Base-by-base conservation (phyloP, 2,113 vertebrate species). In the Haemorhous mexicanus region DNA sequence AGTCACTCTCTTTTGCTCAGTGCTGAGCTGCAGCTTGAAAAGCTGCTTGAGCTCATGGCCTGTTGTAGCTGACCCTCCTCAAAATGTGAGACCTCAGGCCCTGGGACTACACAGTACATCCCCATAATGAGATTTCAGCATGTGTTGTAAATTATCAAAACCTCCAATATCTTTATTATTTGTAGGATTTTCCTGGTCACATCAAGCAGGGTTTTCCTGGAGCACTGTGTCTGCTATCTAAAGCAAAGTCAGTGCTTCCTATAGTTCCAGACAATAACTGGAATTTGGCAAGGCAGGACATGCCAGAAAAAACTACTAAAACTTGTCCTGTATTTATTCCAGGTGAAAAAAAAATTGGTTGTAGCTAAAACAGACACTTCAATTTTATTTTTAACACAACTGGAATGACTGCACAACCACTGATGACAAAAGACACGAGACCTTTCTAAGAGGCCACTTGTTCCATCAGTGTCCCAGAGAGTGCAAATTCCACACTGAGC, bases 81-180 rank as follows among this genome's bases (percentile, higher is more conserved):
- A 47, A 56, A 76, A 55, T 44, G 66, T 35, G 83, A 32, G 5
- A 19, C 8, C 62, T 67, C 23, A 59, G 20, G 52, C 35, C 35
- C 41, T 37, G 50, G 56, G 27, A 9, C 56, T 46, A 3, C 0
- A 39, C 39, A 39, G 0, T 35, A 5, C 20, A 5, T 85, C 46
- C 55, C 33, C 22, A 23, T 32, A 26, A 41, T 32, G 62, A 84
- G 67, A 39, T 77, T 75, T 53, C 72, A 80, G 2, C 24, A 3
- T 10, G 1, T 4, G 4, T 30, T 58, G 56, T 47, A 63, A 52
- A 30, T 59, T 24, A 4, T 33, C 49, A 33, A 46, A 83, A 46
- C 58, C 35, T 69, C 20, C n/a, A 15, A 2, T 11, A 23, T n/a
- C 33, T 86, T 88, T 22, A 24, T 23, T 50, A 21, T 80, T 55